phyloP scores from a whole-genome alignment of 2,888 invertebrate species.

The Caenorhabditis macrosperma region DNA sequence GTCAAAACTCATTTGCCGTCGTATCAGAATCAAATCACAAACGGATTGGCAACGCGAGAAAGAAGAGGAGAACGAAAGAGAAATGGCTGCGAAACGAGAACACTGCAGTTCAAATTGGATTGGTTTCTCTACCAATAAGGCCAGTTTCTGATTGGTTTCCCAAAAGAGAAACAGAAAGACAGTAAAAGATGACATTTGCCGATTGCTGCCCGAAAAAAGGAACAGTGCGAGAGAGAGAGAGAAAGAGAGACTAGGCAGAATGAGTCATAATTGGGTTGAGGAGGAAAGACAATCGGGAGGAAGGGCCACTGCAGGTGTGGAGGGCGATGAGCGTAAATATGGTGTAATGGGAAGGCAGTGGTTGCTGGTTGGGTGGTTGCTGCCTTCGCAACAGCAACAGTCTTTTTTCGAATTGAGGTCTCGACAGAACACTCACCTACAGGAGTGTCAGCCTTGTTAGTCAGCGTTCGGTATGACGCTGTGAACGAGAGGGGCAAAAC shows the following conservation, averaged over 20 bases:
- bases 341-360: conserved; percentile 19
- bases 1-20: no score
- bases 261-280: conserved; percentile 40
- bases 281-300: conserved; percentile 14
- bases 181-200: conserved; percentile 37
- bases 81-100: neutral
- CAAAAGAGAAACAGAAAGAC: conserved; percentile 5
- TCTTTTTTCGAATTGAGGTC: no score
- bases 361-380: no score
- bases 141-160: neutral
- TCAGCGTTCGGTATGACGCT: no score
- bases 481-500: no score
- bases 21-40: no score
- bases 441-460: no score
- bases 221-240: conserved; percentile 19
- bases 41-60: neutral
- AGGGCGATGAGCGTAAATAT: conserved; percentile 14
- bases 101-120: neutral
- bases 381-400: no score
- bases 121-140: conserved; percentile 5
- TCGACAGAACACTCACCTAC: no score
- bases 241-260: conserved; percentile 8
- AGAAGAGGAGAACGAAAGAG: neutral
- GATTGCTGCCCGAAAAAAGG: conserved; percentile 32
- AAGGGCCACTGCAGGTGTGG: conserved; percentile 21